A percentile compares a stretch with the other conserved stretches of the same genome.
Conservation (phyloP, 2,888 invertebrate species). For the Plebejus argus region DNA sequence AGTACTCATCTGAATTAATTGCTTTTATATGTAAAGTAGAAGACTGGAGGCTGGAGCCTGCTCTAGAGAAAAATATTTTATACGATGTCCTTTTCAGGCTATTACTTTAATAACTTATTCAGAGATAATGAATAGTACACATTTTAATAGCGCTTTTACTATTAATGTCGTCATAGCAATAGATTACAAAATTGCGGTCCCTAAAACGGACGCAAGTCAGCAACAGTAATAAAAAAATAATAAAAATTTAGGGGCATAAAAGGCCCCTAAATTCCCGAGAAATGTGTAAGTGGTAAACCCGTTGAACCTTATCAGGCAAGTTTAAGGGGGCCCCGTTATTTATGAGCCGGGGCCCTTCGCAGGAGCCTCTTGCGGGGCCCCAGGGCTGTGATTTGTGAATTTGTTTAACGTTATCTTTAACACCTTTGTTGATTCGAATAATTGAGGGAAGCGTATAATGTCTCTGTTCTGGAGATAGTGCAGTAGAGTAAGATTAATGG, state of each 20-base stretch:
- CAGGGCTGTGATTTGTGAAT: conserved; percentile 42
- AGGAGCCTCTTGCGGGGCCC: neutral
- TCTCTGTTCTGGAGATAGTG: neutral
- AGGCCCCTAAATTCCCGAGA: conserved; percentile 16
- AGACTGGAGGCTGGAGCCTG: neutral
- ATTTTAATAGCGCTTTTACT: neutral
- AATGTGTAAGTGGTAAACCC: conserved; percentile 20
- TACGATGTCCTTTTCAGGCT: neutral
- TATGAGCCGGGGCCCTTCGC: conserved; percentile 1
- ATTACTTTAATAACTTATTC: neutral
- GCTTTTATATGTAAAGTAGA: neutral
- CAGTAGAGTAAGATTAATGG: neutral
- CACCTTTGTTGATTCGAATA: conserved; percentile 29
- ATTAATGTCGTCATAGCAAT: neutral
- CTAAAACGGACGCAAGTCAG: conserved; percentile 9
- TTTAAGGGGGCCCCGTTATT: conserved; percentile 27
- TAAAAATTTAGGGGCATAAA: conserved; percentile 16
- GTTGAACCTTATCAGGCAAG: conserved; percentile 27
- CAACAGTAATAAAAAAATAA: conserved; percentile 24
- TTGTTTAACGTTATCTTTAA: conserved; percentile 38
- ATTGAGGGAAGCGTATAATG: neutral
- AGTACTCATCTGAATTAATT: conserved; percentile 1
- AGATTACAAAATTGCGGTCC: neutral
- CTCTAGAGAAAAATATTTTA: neutral
- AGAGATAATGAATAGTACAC: neutral